Percentiles rank a stretch among this genome's conserved stretches.
Conservation (phyloP, 1,140 invertebrate species). For the Trichonephila clavata region DNA sequence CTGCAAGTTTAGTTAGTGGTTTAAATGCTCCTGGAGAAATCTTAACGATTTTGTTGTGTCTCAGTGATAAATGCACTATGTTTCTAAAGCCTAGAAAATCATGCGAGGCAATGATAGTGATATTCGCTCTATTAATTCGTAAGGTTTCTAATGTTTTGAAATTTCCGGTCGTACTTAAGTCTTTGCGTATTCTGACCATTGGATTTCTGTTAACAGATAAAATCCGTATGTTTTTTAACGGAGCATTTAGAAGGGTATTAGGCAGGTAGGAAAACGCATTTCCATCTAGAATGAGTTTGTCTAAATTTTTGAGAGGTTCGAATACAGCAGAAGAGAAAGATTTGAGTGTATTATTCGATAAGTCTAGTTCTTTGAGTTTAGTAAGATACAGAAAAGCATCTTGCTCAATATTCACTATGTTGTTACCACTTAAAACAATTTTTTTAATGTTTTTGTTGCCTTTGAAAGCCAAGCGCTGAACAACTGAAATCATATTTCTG, state of each 20-base stretch:
- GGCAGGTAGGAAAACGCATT: slow-evolving; percentile 92
- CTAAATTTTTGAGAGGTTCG: slow-evolving; percentile 84
- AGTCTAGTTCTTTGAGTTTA: slow-evolving; percentile 87
- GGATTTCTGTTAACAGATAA: slow-evolving; percentile 92
- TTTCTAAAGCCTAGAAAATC: slow-evolving; percentile 93
- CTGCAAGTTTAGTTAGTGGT: slow-evolving; percentile 87
- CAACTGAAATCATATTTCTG: slow-evolving; percentile 78
- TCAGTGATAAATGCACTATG: slow-evolving; percentile 88
- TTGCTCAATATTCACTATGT: slow-evolving; percentile 86
- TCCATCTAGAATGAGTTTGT: slow-evolving; percentile 87
- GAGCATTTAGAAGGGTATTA: slow-evolving; percentile 85
- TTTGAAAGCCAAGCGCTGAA: slow-evolving; percentile 77
- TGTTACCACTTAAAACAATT: slow-evolving; percentile 86
- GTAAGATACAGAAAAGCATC: slow-evolving; percentile 86
- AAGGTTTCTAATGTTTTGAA: slow-evolving; percentile 88
- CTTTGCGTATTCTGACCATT: slow-evolving; percentile 85
- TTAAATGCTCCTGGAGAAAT: slow-evolving; percentile 92
- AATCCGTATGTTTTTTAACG: slow-evolving; percentile 87
- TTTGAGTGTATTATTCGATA: slow-evolving; percentile 88
- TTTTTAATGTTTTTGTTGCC: slow-evolving; percentile 77
- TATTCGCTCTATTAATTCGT: slow-evolving; percentile 90
- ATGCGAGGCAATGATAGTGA: slow-evolving; percentile 91
- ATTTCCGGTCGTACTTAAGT: slow-evolving; percentile 81
- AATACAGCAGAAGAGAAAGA: slow-evolving; percentile 92
- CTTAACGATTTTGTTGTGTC: slow-evolving; percentile 88